Percentiles rank a stretch among this genome's conserved stretches.
Evolutionary conservation across 2,888 invertebrate genomes (phyloP).

Genomic region (Agonopterix heracliana): DNA sequence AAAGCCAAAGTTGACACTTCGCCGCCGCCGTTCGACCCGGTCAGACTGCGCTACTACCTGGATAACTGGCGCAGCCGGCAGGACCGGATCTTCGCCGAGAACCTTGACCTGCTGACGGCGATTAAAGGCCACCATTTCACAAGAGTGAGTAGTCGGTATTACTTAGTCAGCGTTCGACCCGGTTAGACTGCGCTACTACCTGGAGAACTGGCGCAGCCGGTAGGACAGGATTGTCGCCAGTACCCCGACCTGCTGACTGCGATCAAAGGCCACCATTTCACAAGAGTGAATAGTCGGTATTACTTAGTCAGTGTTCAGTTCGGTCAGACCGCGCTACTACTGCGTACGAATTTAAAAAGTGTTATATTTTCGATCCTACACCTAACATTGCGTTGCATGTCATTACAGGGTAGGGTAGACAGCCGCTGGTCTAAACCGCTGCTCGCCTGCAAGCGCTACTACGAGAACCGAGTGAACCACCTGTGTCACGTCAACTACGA

Average conservation of each 20-base stretch:
- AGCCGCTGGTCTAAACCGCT: slow-evolving; percentile 34
- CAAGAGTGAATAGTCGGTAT: slow-evolving; percentile 25
- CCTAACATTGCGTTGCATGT: no score
- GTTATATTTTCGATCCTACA: no score
- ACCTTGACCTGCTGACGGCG: slow-evolving; percentile 27
- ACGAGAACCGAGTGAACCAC: slow-evolving; percentile 26
- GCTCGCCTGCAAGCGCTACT: slow-evolving; percentile 17
- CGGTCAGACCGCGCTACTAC: slow-evolving; percentile 4
- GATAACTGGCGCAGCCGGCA: slow-evolving; percentile 15
- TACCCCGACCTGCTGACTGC: slow-evolving; percentile 31
- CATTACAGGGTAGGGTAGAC: slow-evolving; percentile 49
- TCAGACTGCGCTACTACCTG: slow-evolving; percentile 12
- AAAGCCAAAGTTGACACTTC: slow-evolving; percentile 34
- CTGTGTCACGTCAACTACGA: slow-evolving; percentile 18
- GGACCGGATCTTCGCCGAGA: slow-evolving; percentile 20
- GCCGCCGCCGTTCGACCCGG: slow-evolving; percentile 24
- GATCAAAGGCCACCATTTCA: slow-evolving; percentile 32
- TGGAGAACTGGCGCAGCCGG: slow-evolving; percentile 18
- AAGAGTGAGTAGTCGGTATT: slow-evolving; percentile 25
- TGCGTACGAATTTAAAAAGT: no score
- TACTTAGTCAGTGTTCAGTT: slow-evolving; percentile 14
- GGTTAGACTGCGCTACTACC: slow-evolving; percentile 2
- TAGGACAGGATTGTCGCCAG: slow-evolving; percentile 13
- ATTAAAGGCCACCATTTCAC: slow-evolving; percentile 32
- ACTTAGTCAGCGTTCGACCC: slow-evolving; percentile 10